Evolutionary conservation across 1,140 invertebrate genomes (phyloP).

Genomic region (Acromyrmex heyeri): DNA sequence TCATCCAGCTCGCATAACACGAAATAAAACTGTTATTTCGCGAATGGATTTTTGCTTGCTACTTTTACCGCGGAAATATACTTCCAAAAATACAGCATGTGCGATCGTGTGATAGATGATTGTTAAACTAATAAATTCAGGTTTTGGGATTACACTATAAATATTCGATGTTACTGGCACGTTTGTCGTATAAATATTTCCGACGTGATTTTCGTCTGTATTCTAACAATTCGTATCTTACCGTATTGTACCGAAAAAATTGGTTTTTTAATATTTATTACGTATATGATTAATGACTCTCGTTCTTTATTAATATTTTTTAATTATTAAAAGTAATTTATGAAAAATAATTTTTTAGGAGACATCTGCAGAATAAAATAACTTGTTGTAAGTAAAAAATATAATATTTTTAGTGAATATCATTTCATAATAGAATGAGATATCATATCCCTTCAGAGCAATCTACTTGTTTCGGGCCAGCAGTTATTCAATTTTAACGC

Average conservation of each 20-base stretch:
- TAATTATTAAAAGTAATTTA: neutral
- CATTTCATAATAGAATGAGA: conserved; percentile 65
- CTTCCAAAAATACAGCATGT: conserved; percentile 35
- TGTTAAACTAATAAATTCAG: conserved; percentile 47
- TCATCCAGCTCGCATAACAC: conserved; percentile 22
- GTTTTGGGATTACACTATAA: conserved; percentile 26
- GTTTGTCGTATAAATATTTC: conserved; percentile 49
- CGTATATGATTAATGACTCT: neutral
- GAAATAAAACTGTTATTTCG: conserved; percentile 52
- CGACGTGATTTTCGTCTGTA: conserved; percentile 1
- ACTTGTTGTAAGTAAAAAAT: conserved; percentile 50
- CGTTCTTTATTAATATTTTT: neutral
- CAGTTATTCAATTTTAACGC: conserved; percentile 65
- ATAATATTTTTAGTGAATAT: conserved; percentile 49
- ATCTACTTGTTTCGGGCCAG: conserved; percentile 21
- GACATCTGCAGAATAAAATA: conserved; percentile 1
- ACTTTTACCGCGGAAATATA: conserved; percentile 10
- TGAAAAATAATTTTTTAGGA: neutral
- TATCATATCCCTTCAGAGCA: conserved; percentile 16
- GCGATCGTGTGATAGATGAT: conserved; percentile 32
- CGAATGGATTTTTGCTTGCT: conserved; percentile 27
- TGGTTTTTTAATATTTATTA: conserved; percentile 27
- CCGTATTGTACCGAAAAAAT: neutral
- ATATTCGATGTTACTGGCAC: conserved; percentile 29
- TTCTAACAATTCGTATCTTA: neutral